These are phyloP conservation scores for Eueides isabella DNA, from an alignment of 1,140 invertebrate genomes.

Conservation along the genomic window DNA sequence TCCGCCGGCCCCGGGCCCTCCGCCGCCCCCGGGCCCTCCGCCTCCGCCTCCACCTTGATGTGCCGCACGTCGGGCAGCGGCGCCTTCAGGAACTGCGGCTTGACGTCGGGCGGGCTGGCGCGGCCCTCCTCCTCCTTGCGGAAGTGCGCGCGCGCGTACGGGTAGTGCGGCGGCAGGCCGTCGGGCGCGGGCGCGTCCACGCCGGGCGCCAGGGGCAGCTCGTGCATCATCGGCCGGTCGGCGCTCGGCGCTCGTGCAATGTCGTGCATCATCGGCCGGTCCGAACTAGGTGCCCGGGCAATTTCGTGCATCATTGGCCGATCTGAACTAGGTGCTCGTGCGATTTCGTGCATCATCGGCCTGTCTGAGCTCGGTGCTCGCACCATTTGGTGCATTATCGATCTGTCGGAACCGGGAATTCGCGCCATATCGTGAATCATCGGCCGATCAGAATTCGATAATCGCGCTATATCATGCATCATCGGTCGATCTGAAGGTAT, in stretches of 20 bases:
- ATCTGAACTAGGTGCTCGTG: neutral
- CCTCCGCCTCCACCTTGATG: conserved; percentile 70
- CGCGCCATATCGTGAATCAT: conserved; percentile 44
- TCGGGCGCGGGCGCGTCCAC: conserved; percentile 28
- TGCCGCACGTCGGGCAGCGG: conserved; percentile 34
- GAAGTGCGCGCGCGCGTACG: conserved; percentile 43
- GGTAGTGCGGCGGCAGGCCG: conserved; percentile 44
- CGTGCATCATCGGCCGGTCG: conserved; percentile 28
- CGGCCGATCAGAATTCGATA: conserved; percentile 19
- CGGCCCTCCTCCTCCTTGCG: conserved; percentile 24
- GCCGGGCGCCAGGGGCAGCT: too few relatives aligned
- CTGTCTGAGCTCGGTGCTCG: conserved; percentile 9
- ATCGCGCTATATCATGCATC: conserved; percentile 26
- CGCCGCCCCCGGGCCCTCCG: neutral
- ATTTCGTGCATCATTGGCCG: conserved; percentile 23
- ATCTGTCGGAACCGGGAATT: conserved; percentile 58
- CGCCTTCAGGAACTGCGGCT: conserved; percentile 38
- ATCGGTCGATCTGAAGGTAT: conserved; percentile 37
- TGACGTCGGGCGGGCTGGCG: conserved; percentile 43
- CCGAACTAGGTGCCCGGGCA: conserved; percentile 8
- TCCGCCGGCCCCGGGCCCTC: conserved; percentile 45
- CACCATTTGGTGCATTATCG: conserved; percentile 35
- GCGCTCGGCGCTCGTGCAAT: conserved; percentile 29
- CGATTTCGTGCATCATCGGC: conserved; percentile 17
- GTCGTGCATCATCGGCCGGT: conserved; percentile 17